Percentiles rank a stretch among this genome's conserved stretches.
Evolutionary conservation across 2,888 invertebrate species (phyloP).

Genomic region (Galerucella calmariensis): DNA sequence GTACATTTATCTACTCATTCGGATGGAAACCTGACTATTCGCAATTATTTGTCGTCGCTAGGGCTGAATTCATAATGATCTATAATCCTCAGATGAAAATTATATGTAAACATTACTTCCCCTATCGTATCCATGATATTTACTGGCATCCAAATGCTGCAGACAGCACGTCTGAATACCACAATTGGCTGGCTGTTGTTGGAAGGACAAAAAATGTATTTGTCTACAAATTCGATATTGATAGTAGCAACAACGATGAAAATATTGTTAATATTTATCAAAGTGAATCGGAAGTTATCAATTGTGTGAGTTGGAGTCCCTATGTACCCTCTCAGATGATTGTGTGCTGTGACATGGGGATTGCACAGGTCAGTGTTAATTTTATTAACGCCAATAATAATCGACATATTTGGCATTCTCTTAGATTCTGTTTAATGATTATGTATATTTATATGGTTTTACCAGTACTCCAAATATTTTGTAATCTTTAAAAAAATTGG

Average conservation of each 20-base stretch:
- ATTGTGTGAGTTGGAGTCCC: conserved; percentile 56
- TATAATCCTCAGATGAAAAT: conserved; percentile 50
- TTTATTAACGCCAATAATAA: background rate
- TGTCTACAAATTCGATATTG: conserved; percentile 64
- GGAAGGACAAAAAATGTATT: conserved; percentile 67
- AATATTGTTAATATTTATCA: conserved; percentile 43
- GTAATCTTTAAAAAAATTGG: no score
- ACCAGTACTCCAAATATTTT: no score
- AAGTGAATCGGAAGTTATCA: conserved; percentile 40
- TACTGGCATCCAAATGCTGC: conserved; percentile 81
- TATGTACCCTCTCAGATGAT: conserved; percentile 65
- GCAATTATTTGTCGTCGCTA: conserved; percentile 72
- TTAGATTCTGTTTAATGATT: no score
- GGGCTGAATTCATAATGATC: conserved; percentile 68
- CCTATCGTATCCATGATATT: conserved; percentile 74
- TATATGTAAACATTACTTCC: conserved; percentile 63
- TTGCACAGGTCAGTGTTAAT: conserved; percentile 71
- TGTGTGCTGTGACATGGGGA: conserved; percentile 76
- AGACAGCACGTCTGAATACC: conserved; percentile 63
- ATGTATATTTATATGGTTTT: no score
- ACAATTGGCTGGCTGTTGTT: conserved; percentile 74
- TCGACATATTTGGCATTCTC: no score
- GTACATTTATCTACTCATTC: conserved; percentile 67
- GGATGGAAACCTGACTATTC: conserved; percentile 72
- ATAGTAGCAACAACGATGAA: conserved; percentile 34